A percentile compares a stretch with the other conserved stretches of the same genome.
Evolutionary conservation across 2,113 vertebrate species (phyloP).

Genomic region (Brachyistius frenatus): DNA sequence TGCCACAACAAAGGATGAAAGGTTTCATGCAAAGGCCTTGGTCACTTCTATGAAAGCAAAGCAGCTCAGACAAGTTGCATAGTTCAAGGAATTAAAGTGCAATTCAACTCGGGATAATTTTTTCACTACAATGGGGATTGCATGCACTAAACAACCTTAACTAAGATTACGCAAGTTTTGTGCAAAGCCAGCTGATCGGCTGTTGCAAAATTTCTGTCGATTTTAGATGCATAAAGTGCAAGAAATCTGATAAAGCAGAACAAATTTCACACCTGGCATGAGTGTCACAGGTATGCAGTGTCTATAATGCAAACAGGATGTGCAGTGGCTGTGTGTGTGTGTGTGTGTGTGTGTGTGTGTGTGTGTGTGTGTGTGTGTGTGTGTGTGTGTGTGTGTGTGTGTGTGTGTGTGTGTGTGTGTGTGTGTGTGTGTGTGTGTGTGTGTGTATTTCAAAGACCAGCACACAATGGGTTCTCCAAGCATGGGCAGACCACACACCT

Average conservation of each 20-base stretch:
- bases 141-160: constrained; percentile 28
- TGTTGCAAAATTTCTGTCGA: not conserved
- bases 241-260: constrained; percentile 37
- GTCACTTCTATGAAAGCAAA: constrained; percentile 39
- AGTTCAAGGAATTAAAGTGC: constrained; percentile 66
- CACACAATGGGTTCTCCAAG: constrained; percentile 39
- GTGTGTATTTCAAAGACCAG: constrained; percentile 38
- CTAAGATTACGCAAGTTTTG: constrained; percentile 18
- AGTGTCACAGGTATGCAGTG: constrained; percentile 16
- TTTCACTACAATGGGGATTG: constrained; percentile 55
- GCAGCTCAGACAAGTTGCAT: constrained; percentile 68
- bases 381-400: no score
- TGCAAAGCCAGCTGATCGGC: constrained; percentile 1
- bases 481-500: constrained; percentile 50
- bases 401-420: no score
- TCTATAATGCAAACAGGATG: constrained; percentile 66
- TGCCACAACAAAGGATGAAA: constrained; percentile 25
- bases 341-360: no score
- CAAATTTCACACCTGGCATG: constrained; percentile 51
- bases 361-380: no score
- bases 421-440: no score
- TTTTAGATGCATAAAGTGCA: not conserved
- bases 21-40: constrained; percentile 5
- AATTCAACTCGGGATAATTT: constrained; percentile 39
- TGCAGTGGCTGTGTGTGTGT: not conserved